These are phyloP conservation scores for Drosophila chauvacae DNA, from an alignment of 1,140 invertebrate species.

Conservation along the genomic window DNA sequence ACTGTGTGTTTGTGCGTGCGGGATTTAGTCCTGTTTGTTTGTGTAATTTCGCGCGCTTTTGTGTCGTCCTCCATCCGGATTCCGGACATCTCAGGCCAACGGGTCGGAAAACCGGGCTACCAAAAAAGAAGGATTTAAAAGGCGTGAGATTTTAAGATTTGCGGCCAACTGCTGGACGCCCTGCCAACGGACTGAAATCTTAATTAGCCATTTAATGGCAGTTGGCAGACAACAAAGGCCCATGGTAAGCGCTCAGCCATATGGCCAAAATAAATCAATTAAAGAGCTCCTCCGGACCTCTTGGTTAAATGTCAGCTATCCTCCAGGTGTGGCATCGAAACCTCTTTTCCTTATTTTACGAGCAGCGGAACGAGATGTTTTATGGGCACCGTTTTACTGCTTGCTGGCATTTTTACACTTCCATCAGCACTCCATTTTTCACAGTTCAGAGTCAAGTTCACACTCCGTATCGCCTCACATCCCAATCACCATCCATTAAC, in stretches of 20 bases:
- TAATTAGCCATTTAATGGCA: slow-evolving; percentile 74
- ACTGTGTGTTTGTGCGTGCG: slow-evolving; percentile 18
- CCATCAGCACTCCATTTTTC: slow-evolving; percentile 53
- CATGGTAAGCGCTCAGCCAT: slow-evolving; percentile 52
- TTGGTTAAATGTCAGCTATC: slow-evolving; percentile 2
- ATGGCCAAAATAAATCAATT: slow-evolving; percentile 58
- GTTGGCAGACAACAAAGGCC: slow-evolving; percentile 68
- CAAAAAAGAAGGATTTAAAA: slow-evolving; percentile 43
- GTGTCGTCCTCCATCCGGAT: slow-evolving; percentile 54
- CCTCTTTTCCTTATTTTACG: slow-evolving; percentile 33
- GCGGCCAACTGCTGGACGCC: slow-evolving; percentile 66
- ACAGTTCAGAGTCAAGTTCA: slow-evolving; percentile 48
- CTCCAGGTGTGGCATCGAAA: slow-evolving; percentile 38
- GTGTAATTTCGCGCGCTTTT: slow-evolving; percentile 77
- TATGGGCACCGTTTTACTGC: slow-evolving; percentile 51
- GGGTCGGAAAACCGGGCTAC: slow-evolving; percentile 28
- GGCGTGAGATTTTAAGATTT: slow-evolving; percentile 65
- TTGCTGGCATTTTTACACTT: slow-evolving; percentile 41
- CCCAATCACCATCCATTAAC: slow-evolving; percentile 39
- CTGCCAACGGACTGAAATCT: slow-evolving; percentile 61
- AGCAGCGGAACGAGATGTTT: slow-evolving; percentile 34
- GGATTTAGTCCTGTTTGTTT: slow-evolving; percentile 40
- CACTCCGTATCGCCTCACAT: slow-evolving; percentile 8
- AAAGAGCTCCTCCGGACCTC: slow-evolving; percentile 28
- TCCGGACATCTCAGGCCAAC: slow-evolving; percentile 30